Evolutionary conservation across 2,113 vertebrate genomes (phyloP).

Genomic region (Andinoacara biseriatus): DNA sequence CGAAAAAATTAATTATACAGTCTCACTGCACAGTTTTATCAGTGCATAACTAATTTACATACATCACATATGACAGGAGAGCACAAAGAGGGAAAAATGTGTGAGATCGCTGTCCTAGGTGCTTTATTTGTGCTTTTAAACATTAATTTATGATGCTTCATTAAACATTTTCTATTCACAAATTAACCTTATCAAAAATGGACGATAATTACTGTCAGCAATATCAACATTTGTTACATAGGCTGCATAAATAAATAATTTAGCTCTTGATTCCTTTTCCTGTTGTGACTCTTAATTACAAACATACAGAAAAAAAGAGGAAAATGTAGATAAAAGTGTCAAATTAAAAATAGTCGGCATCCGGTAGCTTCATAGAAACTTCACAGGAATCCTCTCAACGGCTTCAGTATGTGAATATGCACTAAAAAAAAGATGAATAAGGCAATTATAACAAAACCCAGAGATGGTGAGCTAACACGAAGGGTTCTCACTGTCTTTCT

Average conservation of each 20-base stretch:
- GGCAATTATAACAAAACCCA: neutral
- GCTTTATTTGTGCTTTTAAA: neutral
- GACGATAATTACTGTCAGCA: neutral
- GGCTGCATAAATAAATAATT: neutral
- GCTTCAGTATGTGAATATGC: neutral
- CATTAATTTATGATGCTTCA: neutral
- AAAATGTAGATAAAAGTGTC: neutral
- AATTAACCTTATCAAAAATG: conserved; percentile 5
- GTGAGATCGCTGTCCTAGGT: neutral
- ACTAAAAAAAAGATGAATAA: neutral
- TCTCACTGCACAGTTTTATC: neutral
- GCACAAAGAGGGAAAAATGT: neutral
- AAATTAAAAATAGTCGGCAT: neutral
- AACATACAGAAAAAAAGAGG: neutral
- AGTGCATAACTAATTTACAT: neutral
- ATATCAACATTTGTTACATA: neutral
- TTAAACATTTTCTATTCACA: neutral
- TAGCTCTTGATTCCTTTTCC: neutral
- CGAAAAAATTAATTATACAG: neutral
- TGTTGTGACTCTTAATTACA: neutral
- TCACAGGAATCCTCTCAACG: neutral
- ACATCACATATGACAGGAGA: neutral
- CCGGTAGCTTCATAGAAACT: neutral
- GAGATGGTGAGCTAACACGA: neutral
- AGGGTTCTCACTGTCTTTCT: neutral